These are phyloP conservation scores for Ovis aries DNA, from an alignment of 2,113 vertebrate genomes.

Conservation along the genomic window DNA sequence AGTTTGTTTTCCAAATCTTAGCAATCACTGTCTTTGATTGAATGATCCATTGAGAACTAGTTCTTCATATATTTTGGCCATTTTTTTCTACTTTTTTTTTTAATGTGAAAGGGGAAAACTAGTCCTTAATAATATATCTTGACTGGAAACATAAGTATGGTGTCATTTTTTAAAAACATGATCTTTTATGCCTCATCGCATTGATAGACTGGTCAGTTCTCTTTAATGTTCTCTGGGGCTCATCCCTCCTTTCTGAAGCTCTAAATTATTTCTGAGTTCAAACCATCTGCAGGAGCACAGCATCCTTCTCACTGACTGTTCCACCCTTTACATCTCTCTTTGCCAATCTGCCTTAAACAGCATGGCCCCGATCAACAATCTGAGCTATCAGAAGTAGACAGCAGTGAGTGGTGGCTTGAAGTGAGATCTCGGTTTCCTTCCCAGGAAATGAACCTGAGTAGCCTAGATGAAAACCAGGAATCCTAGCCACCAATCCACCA, in stretches of 20 bases:
- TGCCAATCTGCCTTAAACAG: background rate
- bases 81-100: background rate
- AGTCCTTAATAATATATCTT: background rate
- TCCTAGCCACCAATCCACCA: background rate
- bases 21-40: background rate
- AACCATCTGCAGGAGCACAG: background rate
- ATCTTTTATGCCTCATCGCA: background rate
- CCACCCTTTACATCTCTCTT: background rate
- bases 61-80: background rate
- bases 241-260: background rate
- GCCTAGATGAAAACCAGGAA: background rate
- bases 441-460: background rate
- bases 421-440: background rate
- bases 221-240: background rate
- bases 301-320: background rate
- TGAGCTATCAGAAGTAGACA: background rate
- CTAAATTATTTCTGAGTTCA: background rate
- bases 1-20: background rate
- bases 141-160: background rate
- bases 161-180: background rate
- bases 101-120: background rate
- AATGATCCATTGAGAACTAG: background rate
- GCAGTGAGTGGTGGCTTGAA: background rate
- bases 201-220: background rate
- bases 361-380: background rate